Base-by-base conservation (phyloP, 2,797 vertebrate genomes). In the Crenuchus spilurus region DNA sequence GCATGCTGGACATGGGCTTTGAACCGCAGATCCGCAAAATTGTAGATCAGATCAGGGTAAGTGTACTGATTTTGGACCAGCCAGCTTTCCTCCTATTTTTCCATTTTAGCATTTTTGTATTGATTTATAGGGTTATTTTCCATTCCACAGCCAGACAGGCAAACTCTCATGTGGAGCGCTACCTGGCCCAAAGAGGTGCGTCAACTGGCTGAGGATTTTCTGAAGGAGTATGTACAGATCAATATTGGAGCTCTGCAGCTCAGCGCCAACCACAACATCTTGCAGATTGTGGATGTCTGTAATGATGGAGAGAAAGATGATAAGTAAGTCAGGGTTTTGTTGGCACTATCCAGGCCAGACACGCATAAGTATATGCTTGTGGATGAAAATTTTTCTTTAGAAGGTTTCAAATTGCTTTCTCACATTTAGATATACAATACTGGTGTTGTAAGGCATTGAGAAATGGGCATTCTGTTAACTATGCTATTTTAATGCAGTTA, bases 1-100 rank as follows among this genome's bases (percentile, higher is more conserved):
- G 97, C 75, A 99, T 99, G 97, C 85, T 99, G 89, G 97, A 99
- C 86, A 99, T 99, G 97, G 97, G 97, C 63, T 99, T 99, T 77
- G 97, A 99, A 70, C 97, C 97, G 6, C 97, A 99, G 83, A 99
- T 99, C 70, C 96, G 97, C 84, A 99, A 99, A 89, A 99, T 99
- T 71, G 93, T 99, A 35, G 97, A 99, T 70, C 97, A 99, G 79
- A 99, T 99, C 82, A 90, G 97, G 91, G 97, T 99, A 30, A 35
- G 70, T 64, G 55, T 20, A 8, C 1, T 37, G 35, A 4, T 4
- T 37, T 5, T 39, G 20, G 1, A 22, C 13, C 22, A 13, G 13
- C 14, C n/a, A n/a, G n/a, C n/a, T n/a, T n/a, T n/a, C n/a, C n/a
- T n/a, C n/a, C n/a, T n/a, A n/a, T n/a, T n/a, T n/a, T n/a, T n/a